A percentile compares a stretch with the other conserved stretches of the same genome.
Conservation (phyloP, 2,797 vertebrate species). For the Potorous gilbertii region DNA sequence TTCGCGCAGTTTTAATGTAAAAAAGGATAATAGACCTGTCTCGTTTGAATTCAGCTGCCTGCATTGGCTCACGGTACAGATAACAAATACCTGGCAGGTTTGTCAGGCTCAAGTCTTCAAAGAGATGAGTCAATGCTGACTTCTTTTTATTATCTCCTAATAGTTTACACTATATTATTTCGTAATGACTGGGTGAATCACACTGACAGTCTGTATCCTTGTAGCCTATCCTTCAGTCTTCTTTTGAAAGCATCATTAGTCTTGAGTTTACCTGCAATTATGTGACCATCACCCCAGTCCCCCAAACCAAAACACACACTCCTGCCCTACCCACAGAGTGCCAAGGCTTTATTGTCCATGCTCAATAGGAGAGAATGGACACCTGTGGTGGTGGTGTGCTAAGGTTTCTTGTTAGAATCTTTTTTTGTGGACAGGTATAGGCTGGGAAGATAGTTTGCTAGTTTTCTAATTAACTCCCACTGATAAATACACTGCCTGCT, state of each 20-base stretch:
- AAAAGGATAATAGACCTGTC: constrained; percentile 51
- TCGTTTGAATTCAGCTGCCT: constrained; percentile 60
- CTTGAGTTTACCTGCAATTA: constrained; percentile 50
- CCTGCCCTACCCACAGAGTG: background rate
- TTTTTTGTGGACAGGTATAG: background rate
- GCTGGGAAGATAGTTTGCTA: constrained; percentile 54
- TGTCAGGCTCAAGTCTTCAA: constrained; percentile 69
- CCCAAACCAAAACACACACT: background rate
- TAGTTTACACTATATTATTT: constrained; percentile 80
- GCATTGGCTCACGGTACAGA: constrained; percentile 53
- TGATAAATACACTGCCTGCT: constrained; percentile 18
- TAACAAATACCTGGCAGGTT: constrained; percentile 57
- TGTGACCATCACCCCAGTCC: constrained; percentile 57
- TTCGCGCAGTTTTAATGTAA: constrained; percentile 54
- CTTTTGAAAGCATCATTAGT: constrained; percentile 53
- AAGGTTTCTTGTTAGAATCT: constrained; percentile 29
- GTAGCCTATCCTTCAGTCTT: constrained; percentile 68
- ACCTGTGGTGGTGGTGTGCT: background rate
- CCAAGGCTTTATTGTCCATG: constrained; percentile 37
- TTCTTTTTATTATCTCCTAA: constrained; percentile 80
- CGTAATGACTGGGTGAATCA: constrained; percentile 82
- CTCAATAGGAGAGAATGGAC: constrained; percentile 43
- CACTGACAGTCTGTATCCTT: constrained; percentile 69
- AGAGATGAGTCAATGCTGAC: constrained; percentile 73
- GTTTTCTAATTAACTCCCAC: constrained; percentile 72